Percentiles rank a stretch among this genome's conserved stretches.
Evolutionary conservation across 2,888 invertebrate genomes (phyloP).

Genomic region (Drosophila sordidula): DNA sequence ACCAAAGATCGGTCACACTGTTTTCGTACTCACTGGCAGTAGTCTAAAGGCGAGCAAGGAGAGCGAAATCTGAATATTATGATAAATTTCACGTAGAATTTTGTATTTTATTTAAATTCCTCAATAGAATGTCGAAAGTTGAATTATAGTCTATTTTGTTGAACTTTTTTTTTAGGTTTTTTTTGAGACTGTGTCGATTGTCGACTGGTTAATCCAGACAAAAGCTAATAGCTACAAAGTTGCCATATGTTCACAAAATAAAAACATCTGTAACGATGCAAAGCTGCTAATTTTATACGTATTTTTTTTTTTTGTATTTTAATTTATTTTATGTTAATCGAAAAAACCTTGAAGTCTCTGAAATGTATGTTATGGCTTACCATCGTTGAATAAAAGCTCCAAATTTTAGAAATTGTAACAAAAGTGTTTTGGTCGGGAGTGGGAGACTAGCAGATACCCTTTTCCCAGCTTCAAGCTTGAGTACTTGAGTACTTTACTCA

Average conservation of each 20-base stretch:
- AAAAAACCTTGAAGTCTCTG: background rate
- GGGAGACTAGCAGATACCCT: no score
- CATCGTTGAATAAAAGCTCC: no score
- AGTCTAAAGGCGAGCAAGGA: slow-evolving; percentile 17
- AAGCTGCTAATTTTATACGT: background rate
- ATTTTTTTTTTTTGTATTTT: background rate
- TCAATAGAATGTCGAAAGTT: slow-evolving; percentile 35
- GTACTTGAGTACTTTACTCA: no score
- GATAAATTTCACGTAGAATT: slow-evolving; percentile 50
- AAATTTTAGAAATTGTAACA: no score
- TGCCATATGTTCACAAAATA: slow-evolving; percentile 27
- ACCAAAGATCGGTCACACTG: slow-evolving; percentile 14
- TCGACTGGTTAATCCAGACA: slow-evolving; percentile 35
- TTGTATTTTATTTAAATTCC: slow-evolving; percentile 32
- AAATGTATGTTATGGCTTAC: no score
- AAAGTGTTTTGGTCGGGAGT: no score
- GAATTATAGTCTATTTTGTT: slow-evolving; percentile 2
- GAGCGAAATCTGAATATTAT: slow-evolving; percentile 6
- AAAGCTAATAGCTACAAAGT: slow-evolving; percentile 14
- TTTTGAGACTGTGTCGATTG: slow-evolving; percentile 14
- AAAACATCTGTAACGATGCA: background rate
- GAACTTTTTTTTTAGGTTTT: slow-evolving; percentile 5
- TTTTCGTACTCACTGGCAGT: slow-evolving; percentile 24
- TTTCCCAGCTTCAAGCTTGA: no score
- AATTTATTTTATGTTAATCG: background rate